A percentile compares a stretch with the other conserved stretches of the same genome.
phyloP scores from a whole-genome alignment of 1,140 invertebrate genomes.

The Conus betulinus region DNA sequence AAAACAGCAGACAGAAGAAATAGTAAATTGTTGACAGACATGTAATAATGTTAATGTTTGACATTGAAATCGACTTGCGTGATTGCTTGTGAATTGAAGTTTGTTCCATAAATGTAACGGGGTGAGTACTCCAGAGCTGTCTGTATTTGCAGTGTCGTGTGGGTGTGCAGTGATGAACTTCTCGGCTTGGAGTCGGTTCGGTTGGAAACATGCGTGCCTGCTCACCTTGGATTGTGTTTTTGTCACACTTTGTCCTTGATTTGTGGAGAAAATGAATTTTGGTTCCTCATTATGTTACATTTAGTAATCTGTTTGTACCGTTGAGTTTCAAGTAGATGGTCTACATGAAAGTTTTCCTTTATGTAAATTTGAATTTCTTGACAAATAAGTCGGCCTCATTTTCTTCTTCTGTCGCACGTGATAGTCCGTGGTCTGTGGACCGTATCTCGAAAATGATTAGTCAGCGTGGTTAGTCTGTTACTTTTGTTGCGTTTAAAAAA shows the following conservation, averaged over 20 bases:
- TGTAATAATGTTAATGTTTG: background rate
- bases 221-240: background rate
- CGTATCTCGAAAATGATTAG: constrained; percentile 24
- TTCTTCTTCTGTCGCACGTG: background rate
- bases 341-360: no score
- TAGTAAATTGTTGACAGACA: constrained; percentile 7
- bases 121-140: background rate
- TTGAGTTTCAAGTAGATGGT: background rate
- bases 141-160: background rate
- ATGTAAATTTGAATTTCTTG: no score
- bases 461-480: constrained; percentile 4
- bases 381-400: no score
- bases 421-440: background rate
- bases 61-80: background rate
- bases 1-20: constrained; percentile 36
- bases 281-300: background rate
- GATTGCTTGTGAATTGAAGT: background rate
- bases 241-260: background rate
- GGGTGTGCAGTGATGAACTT: background rate
- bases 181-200: background rate
- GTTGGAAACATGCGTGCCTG: background rate
- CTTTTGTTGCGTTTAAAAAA: no score
- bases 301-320: background rate
- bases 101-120: background rate
- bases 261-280: background rate